A percentile compares a stretch with the other conserved stretches of the same genome.
These are phyloP conservation scores for Beris morrisii DNA, from an alignment of 2,888 invertebrate genomes.

Conservation along the genomic window DNA sequence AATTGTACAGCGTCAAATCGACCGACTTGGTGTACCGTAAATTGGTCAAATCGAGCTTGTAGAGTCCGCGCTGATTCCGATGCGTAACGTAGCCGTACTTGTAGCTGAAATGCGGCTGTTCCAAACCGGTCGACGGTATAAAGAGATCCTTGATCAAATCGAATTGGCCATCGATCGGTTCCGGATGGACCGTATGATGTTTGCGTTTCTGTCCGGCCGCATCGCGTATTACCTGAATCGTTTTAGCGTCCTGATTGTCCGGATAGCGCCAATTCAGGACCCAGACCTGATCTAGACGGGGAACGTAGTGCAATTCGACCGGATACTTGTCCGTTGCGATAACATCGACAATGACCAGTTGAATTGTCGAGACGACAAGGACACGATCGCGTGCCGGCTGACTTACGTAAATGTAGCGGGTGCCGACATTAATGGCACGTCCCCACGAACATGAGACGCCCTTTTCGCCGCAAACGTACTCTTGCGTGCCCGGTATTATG, in stretches of 20 bases:
- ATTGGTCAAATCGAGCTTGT: conserved; percentile 71
- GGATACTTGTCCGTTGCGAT: conserved; percentile 73
- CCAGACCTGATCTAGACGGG: conserved; percentile 75
- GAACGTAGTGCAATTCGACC: conserved; percentile 69
- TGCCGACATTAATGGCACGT: conserved; percentile 69
- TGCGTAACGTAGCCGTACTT: conserved; percentile 76
- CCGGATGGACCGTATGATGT: conserved; percentile 72
- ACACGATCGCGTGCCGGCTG: conserved; percentile 72
- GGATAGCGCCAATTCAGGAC: conserved; percentile 61
- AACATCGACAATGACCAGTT: conserved; percentile 71
- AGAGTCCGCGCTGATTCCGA: conserved; percentile 70
- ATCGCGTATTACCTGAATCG: conserved; percentile 65
- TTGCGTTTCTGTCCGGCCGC: conserved; percentile 72
- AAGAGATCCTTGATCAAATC: conserved; percentile 69
- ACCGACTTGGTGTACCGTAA: conserved; percentile 72
- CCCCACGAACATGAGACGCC: conserved; percentile 72
- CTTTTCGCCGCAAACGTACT: conserved; percentile 72
- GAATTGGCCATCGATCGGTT: conserved; percentile 75
- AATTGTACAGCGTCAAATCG: conserved; percentile 71
- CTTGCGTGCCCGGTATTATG: conserved; percentile 71
- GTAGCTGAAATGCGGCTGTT: conserved; percentile 61
- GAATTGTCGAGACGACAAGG: conserved; percentile 70
- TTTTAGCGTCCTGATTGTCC: conserved; percentile 36
- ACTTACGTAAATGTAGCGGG: conserved; percentile 71
- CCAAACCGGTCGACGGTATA: conserved; percentile 63